Base-by-base conservation (phyloP, 2,888 invertebrate species). In the Harmothoe impar region DNA sequence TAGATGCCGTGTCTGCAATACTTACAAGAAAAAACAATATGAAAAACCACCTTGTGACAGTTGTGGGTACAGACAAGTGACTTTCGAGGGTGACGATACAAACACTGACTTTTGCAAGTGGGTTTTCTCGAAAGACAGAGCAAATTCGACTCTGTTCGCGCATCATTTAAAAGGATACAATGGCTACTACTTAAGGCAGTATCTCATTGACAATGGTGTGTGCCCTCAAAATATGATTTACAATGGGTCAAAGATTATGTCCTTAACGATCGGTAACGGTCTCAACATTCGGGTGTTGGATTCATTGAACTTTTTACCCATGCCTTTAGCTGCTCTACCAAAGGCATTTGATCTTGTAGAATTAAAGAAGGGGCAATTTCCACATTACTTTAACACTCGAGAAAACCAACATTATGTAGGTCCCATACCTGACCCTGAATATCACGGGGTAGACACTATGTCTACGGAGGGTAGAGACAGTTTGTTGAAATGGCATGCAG, bases 231-330 rank as follows among this genome's bases (percentile, higher is more conserved):
- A 81, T 31, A 35, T 81, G 7, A n/a, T 81, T 10, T 81, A 81
- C 43, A 81, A 31, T 81, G 81, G 81, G n/a, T 10, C 81, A 7
- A 81, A 81, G 31, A 81, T 81, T 10, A 81, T 81, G 81, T 81
- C 81, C 17, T 31, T 81, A 33, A 31, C 33, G 3, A 81, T 81
- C 17, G 81, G 31, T 31, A 31, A 35, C 17, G 81, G 81, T 31
- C 31, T 81, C 7, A 81, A 81, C n/a, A 81, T 81, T 20, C 7
- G 81, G 15, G 81, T 81, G 12, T 81, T 81, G 33, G 81, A 81
- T 23, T 81, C 81, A 10, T 81, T 81, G 33, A 81, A 81, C 81
- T 81, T 81, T 81, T 81, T 81, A 31, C 81, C 81, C 10, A 81
- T 81, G 81, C 10, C 12, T 17, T 81, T 81, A 31, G 10, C 81